phyloP scores from a whole-genome alignment of 2,113 vertebrate genomes.

The Anhinga rufa region DNA sequence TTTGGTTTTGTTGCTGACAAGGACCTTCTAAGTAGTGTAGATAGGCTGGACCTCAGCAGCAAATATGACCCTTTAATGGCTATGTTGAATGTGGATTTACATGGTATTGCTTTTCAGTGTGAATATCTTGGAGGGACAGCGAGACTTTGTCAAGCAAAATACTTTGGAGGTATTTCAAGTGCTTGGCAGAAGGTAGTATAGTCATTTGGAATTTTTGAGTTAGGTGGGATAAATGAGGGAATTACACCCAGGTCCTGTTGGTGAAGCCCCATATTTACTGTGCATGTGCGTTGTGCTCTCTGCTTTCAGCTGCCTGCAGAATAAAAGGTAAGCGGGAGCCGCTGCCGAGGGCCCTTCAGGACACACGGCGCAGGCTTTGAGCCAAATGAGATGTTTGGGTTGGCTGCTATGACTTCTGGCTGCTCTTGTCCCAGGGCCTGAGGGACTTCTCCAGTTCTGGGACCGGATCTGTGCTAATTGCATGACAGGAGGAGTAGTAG shows the following conservation, averaged over 20 bases:
- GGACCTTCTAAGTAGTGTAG: background rate
- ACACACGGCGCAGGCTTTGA: background rate
- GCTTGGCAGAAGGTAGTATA: rapidly evolving
- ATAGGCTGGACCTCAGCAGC: background rate
- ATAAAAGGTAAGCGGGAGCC: background rate
- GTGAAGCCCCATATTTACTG: rapidly evolving
- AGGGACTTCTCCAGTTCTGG: constrained; percentile 1
- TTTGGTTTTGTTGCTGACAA: background rate
- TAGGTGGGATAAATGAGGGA: too few relatives aligned
- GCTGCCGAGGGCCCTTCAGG: constrained; percentile 31
- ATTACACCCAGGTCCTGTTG: background rate
- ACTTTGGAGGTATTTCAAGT: background rate
- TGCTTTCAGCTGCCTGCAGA: background rate
- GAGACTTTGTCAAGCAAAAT: background rate
- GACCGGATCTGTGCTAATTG: background rate
- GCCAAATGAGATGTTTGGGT: constrained; percentile 43
- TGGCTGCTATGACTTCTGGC: constrained; percentile 24
- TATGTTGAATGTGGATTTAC: background rate
- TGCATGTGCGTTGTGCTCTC: rapidly evolving
- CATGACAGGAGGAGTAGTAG: background rate
- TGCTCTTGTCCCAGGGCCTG: background rate
- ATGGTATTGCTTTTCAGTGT: background rate
- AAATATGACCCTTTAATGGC: background rate
- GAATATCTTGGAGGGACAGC: background rate
- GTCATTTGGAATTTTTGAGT: background rate